Evolutionary conservation across 2,888 invertebrate species (phyloP), one percentile per base, ranked within the genome.

Genomic region (Pantelozetes paolii): DNA sequence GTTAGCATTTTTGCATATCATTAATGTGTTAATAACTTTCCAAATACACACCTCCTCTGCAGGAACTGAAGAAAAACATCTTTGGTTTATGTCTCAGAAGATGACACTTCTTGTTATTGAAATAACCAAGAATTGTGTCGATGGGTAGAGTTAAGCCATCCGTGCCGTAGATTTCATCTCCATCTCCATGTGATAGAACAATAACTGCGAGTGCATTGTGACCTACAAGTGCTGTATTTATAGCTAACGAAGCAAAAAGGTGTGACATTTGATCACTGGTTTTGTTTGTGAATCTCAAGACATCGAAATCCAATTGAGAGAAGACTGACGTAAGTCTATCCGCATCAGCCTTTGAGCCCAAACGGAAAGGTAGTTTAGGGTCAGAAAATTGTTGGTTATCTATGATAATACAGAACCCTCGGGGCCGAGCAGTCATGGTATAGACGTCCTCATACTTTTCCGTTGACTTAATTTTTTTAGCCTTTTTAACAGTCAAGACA

Each of bases 31-130:
- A 36, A 36, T 11, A 8, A 36, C 5, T 36, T 36, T 36, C 36
- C 11, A 36, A 36, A 8, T 36, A 45, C 59, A 15, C 18, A 67
- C 67, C n/a, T 42, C 77, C 77, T 36, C 77, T 71, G 48, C 77
- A 77, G 23, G 76, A 75, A 62, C 76, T 76, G 20, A 77, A 45
- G 36, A 77, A 76, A 32, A 77, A 77, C 62, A 77, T 36, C 50
- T 77, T 77, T 1, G 77, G 77, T 70, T 77, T 77, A n/a, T 70
- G 32, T 15, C 48, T 42, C 5, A 77, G 54, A 3, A 50, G 13
- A 20, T 57, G 67, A 48, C 77, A 77, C 57, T 69, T 74, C 42
- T 62, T 42, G 54, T 77, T 77, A 71, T 76, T 76, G 54, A 76
- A 77, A 8, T 40, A 28, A 18, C 62, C 71, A 0, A 75, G 57